A percentile compares a stretch with the other conserved stretches of the same genome.
These are phyloP conservation scores for Psococerastis gibbosa DNA, from an alignment of 2,888 invertebrate genomes.

Conservation along the genomic window DNA sequence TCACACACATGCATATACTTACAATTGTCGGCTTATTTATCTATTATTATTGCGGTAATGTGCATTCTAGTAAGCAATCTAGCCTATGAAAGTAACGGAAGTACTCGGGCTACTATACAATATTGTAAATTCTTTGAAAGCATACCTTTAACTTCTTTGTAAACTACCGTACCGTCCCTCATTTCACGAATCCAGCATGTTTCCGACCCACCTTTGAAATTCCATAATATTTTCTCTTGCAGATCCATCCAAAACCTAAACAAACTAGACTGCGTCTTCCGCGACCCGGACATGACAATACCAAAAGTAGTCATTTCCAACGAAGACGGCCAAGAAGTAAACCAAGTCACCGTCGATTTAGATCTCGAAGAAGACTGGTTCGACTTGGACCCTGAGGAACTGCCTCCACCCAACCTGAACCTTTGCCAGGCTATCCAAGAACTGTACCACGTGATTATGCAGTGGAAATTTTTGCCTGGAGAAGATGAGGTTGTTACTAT, in stretches of 20 bases:
- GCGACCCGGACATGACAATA: neutral
- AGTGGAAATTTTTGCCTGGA: constrained; percentile 16
- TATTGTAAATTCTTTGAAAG: no score
- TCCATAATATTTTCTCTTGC: no score
- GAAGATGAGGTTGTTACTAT: constrained; percentile 17
- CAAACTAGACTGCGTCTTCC: neutral
- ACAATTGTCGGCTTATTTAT: no score
- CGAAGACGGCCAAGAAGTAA: neutral
- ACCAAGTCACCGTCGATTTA: neutral
- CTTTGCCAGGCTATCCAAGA: neutral
- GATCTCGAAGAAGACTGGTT: constrained; percentile 12
- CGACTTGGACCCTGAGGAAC: constrained; percentile 14
- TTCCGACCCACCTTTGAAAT: no score
- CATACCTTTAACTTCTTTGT: no score
- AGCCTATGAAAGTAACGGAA: no score
- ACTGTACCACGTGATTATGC: constrained; percentile 13
- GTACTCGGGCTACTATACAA: no score
- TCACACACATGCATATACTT: no score
- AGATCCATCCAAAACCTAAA: neutral
- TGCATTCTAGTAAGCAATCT: no score
- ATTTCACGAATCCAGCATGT: no score
- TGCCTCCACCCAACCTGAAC: constrained; percentile 1
- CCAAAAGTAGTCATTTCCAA: constrained; percentile 1
- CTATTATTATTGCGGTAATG: no score
- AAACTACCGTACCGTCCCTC: no score